These are phyloP conservation scores for Ophraella communa DNA, from an alignment of 2,888 invertebrate species.

Conservation along the genomic window DNA sequence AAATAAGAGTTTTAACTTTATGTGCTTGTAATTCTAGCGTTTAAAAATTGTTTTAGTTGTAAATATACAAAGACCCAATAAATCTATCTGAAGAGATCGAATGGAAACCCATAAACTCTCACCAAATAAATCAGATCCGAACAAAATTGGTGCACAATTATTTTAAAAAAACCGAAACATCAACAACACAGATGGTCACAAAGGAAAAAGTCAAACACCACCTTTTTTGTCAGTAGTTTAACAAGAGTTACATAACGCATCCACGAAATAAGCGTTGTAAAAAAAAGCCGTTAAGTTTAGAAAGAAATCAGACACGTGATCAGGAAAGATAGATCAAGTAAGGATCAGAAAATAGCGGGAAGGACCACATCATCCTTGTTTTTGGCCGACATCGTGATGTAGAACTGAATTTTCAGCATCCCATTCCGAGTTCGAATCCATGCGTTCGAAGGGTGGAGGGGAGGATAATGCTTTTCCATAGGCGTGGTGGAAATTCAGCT, in stretches of 20 bases:
- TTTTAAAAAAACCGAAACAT: not conserved
- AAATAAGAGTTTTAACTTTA: no score
- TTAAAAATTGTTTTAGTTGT: not conserved
- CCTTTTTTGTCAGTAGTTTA: not conserved
- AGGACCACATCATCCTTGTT: conserved; percentile 40
- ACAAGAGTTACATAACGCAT: conserved; percentile 25
- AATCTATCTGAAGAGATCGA: not conserved
- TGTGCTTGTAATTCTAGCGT: no score
- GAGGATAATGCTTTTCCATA: conserved; percentile 33
- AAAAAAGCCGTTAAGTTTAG: conserved; percentile 13
- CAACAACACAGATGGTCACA: conserved; percentile 6
- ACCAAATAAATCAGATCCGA: not conserved
- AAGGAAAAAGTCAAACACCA: conserved; percentile 1
- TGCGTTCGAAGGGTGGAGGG: conserved; percentile 41
- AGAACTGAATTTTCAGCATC: conserved; percentile 45
- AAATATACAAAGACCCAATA: not conserved
- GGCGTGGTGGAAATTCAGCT: conserved; percentile 29
- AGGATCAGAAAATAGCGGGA: conserved; percentile 32
- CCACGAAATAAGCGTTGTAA: not conserved
- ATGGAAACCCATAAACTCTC: not conserved
- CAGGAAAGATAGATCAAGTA: conserved; percentile 31
- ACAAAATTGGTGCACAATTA: not conserved
- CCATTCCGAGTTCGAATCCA: conserved; percentile 46
- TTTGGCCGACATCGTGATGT: conserved; percentile 38
- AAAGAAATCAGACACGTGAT: conserved; percentile 22